Evolutionary conservation across 1,140 invertebrate genomes (phyloP), one percentile per base, ranked within the genome.

Genomic region (Conopomorpha cramerella): DNA sequence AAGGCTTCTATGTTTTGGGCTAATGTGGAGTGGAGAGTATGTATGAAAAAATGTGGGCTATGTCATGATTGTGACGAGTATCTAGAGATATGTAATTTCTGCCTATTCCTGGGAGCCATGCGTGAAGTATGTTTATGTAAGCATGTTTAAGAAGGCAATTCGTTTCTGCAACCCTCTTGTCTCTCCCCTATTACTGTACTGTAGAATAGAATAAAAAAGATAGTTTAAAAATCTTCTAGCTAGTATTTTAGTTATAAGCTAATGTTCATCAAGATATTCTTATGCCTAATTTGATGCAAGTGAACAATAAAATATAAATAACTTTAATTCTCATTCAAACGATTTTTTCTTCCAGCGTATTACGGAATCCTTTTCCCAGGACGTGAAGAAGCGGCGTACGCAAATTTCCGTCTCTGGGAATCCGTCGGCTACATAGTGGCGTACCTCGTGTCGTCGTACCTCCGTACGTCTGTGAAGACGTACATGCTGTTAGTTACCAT

Each of bases 321-420:
- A 23, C 19, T 10, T 23, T 10, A 23, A 23, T 4, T 23, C 4
- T 23, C 4, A 23, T 23, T 4, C 10, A 6, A 6, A 23, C 19
- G 4, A 23, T 23, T 6, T 16, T 42, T 44, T 43, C 31, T 80
- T 81, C 30, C 68, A 94, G 92, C 91, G 31, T 84, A 93, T 26
- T 89, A 90, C 62, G 91, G 95, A 7, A 87, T 94, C 30, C 79
- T 95, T 2, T 96, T 95, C 55, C 86, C 89, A 0, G 86, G 88
- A 7, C 84, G 87, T 49, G 87, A 95, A 65, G 94, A 96, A 62
- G 89, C 94, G 1, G 92, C 93, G 0, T 96, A 95, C 66, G 91
- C 93, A 23, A 96, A 95, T 62, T 96, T 95, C 66, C 83, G 93
- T 3, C 77, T 97, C 10, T 93, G 94, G 88, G 93, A 96, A 62